A percentile compares a stretch with the other conserved stretches of the same genome.
phyloP scores from a whole-genome alignment of 1,140 invertebrate genomes.

The Venustaconcha ellipsiformis region DNA sequence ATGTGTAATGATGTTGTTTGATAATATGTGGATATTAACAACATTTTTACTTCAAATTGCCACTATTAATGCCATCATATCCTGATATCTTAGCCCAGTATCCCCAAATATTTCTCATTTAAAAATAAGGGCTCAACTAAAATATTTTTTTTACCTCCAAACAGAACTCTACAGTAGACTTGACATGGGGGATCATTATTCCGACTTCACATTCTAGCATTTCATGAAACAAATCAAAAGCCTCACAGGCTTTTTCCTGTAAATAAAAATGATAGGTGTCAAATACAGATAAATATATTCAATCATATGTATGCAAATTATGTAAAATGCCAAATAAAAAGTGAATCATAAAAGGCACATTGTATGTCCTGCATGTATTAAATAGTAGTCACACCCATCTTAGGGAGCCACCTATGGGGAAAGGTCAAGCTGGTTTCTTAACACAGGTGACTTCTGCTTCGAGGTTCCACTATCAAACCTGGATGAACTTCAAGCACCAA shows the following conservation, averaged over 20 bases:
- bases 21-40: not conserved
- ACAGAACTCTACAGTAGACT: conserved; percentile 77
- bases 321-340: not conserved
- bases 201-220: conserved; percentile 77
- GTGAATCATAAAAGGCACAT: too few species aligned
- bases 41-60: not conserved
- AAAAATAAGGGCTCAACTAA: not conserved
- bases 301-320: conserved; percentile 36
- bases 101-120: not conserved
- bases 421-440: too few species aligned
- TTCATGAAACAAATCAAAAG: conserved; percentile 81
- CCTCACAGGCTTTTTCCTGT: conserved; percentile 73
- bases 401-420: too few species aligned
- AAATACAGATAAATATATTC: conserved; percentile 49
- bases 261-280: conserved; percentile 17
- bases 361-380: too few species aligned
- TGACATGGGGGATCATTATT: conserved; percentile 77
- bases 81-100: not conserved
- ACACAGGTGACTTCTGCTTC: too few species aligned
- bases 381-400: too few species aligned
- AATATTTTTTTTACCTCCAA: conserved; percentile 70
- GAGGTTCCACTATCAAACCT: too few species aligned
- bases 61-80: not conserved
- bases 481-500: too few species aligned
- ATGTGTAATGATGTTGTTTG: not conserved